These are phyloP conservation scores for Sebastes taczanowskii DNA, from an alignment of 2,797 vertebrate species.

Conservation along the genomic window DNA sequence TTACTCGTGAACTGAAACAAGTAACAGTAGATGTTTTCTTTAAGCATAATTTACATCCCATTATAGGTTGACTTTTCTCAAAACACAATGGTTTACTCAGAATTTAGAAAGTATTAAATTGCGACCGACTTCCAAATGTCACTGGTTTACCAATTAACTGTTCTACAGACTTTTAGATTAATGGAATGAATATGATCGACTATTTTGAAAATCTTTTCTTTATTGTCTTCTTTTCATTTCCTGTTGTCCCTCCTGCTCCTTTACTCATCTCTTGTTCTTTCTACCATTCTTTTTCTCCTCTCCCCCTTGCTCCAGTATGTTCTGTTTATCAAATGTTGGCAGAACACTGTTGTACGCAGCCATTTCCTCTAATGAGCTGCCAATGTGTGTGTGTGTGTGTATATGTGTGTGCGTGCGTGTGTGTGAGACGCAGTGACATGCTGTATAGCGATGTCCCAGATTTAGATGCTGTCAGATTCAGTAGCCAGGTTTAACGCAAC, in stretches of 20 bases:
- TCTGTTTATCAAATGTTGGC: constrained; percentile 56
- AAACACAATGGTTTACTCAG: not conserved
- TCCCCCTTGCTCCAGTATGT: constrained; percentile 10
- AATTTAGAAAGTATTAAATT: not conserved
- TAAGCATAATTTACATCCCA: not conserved
- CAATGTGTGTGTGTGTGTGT: not conserved
- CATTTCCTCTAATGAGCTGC: constrained; percentile 68
- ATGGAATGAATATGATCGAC: not conserved
- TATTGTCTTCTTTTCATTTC: not conserved
- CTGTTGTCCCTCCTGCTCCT: not conserved
- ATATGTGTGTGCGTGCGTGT: not conserved
- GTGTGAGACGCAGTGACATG: constrained; percentile 29
- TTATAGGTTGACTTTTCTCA: not conserved
- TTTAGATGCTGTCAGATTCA: constrained; percentile 55
- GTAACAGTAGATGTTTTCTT: not conserved
- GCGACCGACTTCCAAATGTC: not conserved
- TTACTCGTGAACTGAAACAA: not conserved
- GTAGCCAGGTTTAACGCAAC: constrained; percentile 26
- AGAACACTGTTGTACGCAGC: constrained; percentile 52
- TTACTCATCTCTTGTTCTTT: not conserved
- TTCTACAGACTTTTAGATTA: not conserved
- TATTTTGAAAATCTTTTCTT: not conserved
- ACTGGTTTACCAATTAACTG: not conserved
- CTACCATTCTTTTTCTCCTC: not conserved
- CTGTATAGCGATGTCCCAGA: constrained; percentile 59